Conservation (phyloP, 2,797 vertebrate species). For the Spheniscus humboldti region DNA sequence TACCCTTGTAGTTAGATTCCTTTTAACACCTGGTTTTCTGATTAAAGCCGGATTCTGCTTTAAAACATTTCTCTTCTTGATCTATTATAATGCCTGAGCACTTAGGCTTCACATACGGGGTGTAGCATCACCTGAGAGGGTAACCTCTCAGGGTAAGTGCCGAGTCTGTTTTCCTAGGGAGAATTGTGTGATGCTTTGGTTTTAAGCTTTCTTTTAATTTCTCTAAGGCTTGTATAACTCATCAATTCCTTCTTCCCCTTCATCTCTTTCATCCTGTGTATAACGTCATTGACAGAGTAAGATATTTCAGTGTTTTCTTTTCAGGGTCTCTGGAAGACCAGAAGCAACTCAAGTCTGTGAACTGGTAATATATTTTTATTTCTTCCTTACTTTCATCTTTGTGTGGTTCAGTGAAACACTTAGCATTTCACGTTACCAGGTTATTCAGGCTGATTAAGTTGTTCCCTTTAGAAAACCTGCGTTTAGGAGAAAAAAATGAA, state of each 20-base stretch:
- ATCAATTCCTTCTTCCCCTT: neutral
- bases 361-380: slow-evolving; percentile 79
- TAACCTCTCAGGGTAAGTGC: neutral
- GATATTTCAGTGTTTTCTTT: neutral
- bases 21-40: neutral
- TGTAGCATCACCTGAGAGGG: neutral
- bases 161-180: neutral
- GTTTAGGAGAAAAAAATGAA: neutral
- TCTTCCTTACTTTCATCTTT: neutral
- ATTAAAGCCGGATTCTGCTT: neutral
- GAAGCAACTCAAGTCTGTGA: slow-evolving; percentile 81
- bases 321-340: slow-evolving; percentile 78
- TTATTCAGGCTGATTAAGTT: neutral
- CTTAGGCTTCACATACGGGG: fast-evolving
- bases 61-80: neutral
- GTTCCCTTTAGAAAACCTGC: neutral
- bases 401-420: neutral
- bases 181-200: neutral
- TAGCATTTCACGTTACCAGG: neutral
- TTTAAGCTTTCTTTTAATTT: neutral
- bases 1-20: neutral
- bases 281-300: neutral
- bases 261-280: neutral
- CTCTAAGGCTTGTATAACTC: neutral
- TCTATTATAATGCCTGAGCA: neutral